Percentiles rank a stretch among this genome's conserved stretches.
These are phyloP conservation scores for Drosophila atripex DNA, from an alignment of 2,888 invertebrate genomes.

Conservation along the genomic window DNA sequence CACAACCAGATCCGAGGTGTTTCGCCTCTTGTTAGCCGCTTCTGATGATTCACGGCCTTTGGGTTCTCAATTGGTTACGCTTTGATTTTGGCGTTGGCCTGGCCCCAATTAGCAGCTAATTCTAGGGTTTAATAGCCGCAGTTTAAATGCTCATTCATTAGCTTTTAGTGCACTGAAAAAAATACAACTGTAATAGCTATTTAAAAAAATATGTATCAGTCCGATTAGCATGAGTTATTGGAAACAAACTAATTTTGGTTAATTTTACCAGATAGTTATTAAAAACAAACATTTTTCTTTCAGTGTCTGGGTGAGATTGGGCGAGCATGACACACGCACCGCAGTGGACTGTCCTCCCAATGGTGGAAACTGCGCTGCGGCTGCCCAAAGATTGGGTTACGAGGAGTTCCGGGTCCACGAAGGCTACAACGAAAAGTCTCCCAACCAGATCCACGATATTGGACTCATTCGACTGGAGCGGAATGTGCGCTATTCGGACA, in stretches of 20 bases:
- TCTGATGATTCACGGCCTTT: slow-evolving; percentile 51
- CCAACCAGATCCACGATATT: slow-evolving; percentile 88
- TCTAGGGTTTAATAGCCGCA: slow-evolving; percentile 32
- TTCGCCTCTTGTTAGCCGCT: slow-evolving; percentile 38
- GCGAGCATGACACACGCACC: slow-evolving; percentile 80
- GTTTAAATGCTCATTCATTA: slow-evolving; percentile 34
- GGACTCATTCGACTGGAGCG: slow-evolving; percentile 87
- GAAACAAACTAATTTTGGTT: background rate
- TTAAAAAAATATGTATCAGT: background rate
- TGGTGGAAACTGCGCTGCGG: slow-evolving; percentile 84
- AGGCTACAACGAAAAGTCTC: slow-evolving; percentile 85
- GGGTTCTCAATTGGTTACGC: slow-evolving; percentile 58
- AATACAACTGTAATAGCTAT: background rate
- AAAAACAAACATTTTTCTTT: slow-evolving; percentile 24
- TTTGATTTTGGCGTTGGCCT: slow-evolving; percentile 55
- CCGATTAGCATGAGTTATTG: too few relatives aligned
- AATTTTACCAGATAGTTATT: too few relatives aligned
- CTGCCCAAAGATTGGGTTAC: slow-evolving; percentile 86
- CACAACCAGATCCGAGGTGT: slow-evolving; percentile 57
- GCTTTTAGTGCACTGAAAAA: background rate
- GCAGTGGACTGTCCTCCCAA: slow-evolving; percentile 82
- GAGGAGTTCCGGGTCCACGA: slow-evolving; percentile 88
- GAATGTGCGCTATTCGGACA: slow-evolving; percentile 85
- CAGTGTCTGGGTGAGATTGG: slow-evolving; percentile 78
- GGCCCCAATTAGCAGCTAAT: slow-evolving; percentile 62